These are phyloP conservation scores for Lagria hirta DNA, from an alignment of 2,888 invertebrate species.

Conservation along the genomic window DNA sequence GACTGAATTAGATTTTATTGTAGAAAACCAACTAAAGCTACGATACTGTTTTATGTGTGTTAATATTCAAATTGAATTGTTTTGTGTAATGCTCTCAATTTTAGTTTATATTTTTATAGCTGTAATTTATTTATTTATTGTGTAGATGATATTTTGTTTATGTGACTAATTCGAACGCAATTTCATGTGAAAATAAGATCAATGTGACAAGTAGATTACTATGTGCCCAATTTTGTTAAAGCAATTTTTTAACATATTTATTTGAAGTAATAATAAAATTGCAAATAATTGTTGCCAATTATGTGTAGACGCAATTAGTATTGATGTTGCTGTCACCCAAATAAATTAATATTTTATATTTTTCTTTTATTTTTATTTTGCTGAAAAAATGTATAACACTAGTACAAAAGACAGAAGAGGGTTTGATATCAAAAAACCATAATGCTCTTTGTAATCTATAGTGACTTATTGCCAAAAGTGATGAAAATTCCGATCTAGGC, in stretches of 20 bases:
- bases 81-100: conserved; percentile 17
- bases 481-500: too few relatives aligned
- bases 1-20: conserved; percentile 16
- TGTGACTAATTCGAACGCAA: conserved; percentile 17
- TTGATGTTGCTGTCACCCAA: too few relatives aligned
- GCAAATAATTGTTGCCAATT: conserved; percentile 14
- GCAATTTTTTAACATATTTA: conserved; percentile 15
- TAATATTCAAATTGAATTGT: conserved; percentile 15
- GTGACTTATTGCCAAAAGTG: too few relatives aligned
- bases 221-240: conserved; percentile 10
- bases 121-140: conserved; percentile 16
- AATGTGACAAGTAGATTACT: conserved; percentile 11
- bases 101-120: conserved; percentile 6
- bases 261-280: conserved; percentile 22
- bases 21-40: too few relatives aligned
- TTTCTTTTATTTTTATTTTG: too few relatives aligned
- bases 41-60: conserved; percentile 9
- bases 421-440: too few relatives aligned
- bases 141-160: conserved; percentile 2
- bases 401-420: too few relatives aligned
- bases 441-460: too few relatives aligned
- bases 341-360: too few relatives aligned
- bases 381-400: too few relatives aligned
- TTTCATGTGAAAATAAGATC: conserved; percentile 8
- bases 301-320: too few relatives aligned